These are phyloP conservation scores for Pteropus rufus DNA, from an alignment of 2,797 vertebrate genomes.

Conservation along the genomic window DNA sequence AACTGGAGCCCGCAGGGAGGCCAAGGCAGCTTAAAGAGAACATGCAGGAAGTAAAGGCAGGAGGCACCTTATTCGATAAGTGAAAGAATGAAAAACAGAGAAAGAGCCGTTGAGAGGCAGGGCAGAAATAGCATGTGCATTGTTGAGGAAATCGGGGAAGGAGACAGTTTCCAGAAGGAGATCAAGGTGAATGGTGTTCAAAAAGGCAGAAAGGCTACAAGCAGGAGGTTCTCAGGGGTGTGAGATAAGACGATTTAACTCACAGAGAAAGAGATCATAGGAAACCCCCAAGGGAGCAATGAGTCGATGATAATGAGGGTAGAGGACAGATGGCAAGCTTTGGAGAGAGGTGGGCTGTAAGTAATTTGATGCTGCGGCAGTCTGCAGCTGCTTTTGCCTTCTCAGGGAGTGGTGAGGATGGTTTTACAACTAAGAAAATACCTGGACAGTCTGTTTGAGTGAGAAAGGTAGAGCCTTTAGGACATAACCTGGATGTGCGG, in stretches of 20 bases:
- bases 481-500: neutral
- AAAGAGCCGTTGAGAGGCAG: neutral
- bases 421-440: neutral
- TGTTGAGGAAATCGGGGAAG: neutral
- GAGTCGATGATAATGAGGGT: neutral
- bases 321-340: neutral
- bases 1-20: neutral
- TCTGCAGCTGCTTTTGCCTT: neutral
- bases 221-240: neutral
- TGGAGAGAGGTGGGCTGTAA: neutral
- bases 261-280: neutral
- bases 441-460: neutral
- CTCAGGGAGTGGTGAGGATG: neutral
- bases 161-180: neutral
- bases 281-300: neutral
- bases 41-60: neutral
- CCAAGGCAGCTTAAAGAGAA: neutral
- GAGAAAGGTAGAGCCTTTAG: neutral
- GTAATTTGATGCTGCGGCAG: neutral
- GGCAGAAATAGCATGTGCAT: neutral
- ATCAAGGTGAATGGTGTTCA: neutral
- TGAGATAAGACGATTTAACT: neutral
- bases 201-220: neutral
- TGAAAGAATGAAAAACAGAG: neutral
- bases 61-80: neutral